Evolutionary conservation across 2,888 invertebrate species (phyloP).

Genomic region (Archaeoteleia sp.): DNA sequence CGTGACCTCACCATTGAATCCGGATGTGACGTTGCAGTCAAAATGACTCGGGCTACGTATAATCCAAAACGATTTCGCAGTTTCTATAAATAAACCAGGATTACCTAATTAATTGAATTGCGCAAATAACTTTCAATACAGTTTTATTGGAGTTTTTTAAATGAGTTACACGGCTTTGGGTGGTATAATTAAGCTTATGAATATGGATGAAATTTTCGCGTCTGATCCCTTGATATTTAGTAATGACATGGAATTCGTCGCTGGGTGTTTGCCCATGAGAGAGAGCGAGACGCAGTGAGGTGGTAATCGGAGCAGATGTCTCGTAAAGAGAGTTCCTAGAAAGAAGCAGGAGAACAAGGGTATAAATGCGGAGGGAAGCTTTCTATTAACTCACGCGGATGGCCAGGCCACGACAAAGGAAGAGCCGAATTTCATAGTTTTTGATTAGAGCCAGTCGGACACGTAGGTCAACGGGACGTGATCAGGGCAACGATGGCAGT

Average conservation of each 20-base stretch:
- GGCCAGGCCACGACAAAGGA: slow-evolving; percentile 11
- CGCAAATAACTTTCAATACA: too few relatives aligned
- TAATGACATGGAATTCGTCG: slow-evolving; percentile 11
- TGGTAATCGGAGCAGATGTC: slow-evolving; percentile 61
- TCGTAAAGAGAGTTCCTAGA: slow-evolving; percentile 60
- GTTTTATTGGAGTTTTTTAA: too few relatives aligned
- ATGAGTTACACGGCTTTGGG: neutral
- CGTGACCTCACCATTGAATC: too few relatives aligned
- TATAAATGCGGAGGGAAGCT: slow-evolving; percentile 39
- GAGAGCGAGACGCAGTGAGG: slow-evolving; percentile 26
- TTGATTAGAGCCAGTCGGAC: slow-evolving; percentile 2
- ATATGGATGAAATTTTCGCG: slow-evolving; percentile 12
- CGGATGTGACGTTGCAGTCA: too few relatives aligned
- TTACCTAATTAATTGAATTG: too few relatives aligned
- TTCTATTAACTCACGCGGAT: slow-evolving; percentile 28
- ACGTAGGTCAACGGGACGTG: too few relatives aligned
- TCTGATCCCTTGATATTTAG: slow-evolving; percentile 3
- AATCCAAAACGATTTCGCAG: too few relatives aligned
- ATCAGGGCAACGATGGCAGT: too few relatives aligned
- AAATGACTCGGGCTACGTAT: too few relatives aligned
- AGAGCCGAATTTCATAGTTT: slow-evolving; percentile 2
- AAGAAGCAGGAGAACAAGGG: slow-evolving; percentile 56
- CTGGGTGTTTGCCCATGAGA: slow-evolving; percentile 6
- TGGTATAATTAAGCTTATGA: slow-evolving; percentile 6
- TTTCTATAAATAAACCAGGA: too few relatives aligned